Base-by-base conservation (phyloP, 2,888 invertebrate species). In the Argyresthia goedartella region DNA sequence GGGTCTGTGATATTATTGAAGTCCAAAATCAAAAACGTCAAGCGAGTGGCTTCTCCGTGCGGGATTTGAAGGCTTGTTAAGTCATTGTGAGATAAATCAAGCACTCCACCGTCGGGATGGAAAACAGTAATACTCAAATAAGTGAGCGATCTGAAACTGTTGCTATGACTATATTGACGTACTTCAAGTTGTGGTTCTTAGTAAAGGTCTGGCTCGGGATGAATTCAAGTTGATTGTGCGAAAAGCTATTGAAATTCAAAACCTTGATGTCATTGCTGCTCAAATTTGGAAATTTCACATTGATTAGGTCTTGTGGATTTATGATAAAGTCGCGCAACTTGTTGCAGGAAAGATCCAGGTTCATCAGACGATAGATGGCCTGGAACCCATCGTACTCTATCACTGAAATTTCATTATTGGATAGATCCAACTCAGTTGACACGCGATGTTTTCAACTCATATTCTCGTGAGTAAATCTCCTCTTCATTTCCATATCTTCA, bases 1-100 rank as follows among this genome's bases (percentile, higher is more conserved):
- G 66, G 54, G 55, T 85, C 69, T 0, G 65, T 55, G 54, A 86
- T 81, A 16, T 75, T 74, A 56, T 85, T 86, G 0, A 68, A 71
- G 54, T 67, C 66, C 46, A 84, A 63, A 36, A 69, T 59, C 16
- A 84, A 64, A 36, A 62, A 63, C 2, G 58, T 61, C 14, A 82
- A 61, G 13, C 69, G 69, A 1, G 66, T 52, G 0, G 78, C 76
- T 54, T 82, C 76, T 0, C 72, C 74, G 1, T 53, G 55, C 1
- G 75, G 71, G 47, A 84, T 69, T 13, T 54, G 66, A 7, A 85
- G 58, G 46, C 60, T 60, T 8, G 64, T 66, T 35, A 86, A 57
- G 7, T 59, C 69, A 52, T 84, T 86, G 55, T 81, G 71, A 6
- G 84, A 82, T 16, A 86, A 62, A 56, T 85, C 81, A 25, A 86